These are phyloP conservation scores for Apodemia duryi DNA, from an alignment of 2,888 invertebrate species.

Conservation along the genomic window DNA sequence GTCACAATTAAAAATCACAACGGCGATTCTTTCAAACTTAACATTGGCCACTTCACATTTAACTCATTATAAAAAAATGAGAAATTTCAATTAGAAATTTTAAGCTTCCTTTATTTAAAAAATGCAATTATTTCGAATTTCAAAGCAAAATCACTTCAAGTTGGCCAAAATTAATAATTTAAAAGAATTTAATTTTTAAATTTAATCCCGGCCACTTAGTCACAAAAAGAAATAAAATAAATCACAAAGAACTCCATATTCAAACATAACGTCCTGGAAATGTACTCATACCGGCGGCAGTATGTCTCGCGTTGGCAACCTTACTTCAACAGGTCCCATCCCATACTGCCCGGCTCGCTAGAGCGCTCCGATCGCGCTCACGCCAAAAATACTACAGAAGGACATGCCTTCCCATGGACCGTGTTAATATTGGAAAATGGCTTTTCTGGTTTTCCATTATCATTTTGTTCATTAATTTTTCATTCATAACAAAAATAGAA, in stretches of 20 bases:
- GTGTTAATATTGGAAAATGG: conserved; percentile 69
- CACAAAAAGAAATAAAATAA: conserved; percentile 15
- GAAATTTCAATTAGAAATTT: too few species aligned
- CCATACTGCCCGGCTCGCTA: conserved; percentile 59
- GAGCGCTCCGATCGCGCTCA: conserved; percentile 60
- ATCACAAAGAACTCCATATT: conserved; percentile 33
- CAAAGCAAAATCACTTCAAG: too few species aligned
- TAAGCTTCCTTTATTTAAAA: too few species aligned
- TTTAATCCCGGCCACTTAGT: conserved; percentile 22
- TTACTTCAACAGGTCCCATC: conserved; percentile 74
- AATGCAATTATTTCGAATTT: too few species aligned
- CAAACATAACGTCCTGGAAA: conserved; percentile 40
- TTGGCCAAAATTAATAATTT: background rate
- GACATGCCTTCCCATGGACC: conserved; percentile 65
- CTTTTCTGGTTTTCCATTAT: conserved; percentile 58
- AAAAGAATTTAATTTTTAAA: background rate
- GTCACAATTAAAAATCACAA: conserved; percentile 19
- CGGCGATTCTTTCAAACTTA: conserved; percentile 6
- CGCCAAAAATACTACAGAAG: conserved; percentile 74
- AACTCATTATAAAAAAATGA: too few species aligned
- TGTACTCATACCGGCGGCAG: conserved; percentile 31
- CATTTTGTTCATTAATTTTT: conserved; percentile 46
- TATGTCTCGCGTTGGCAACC: conserved; percentile 49
- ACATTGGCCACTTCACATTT: background rate
- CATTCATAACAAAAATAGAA: conserved; percentile 26